A percentile compares a stretch with the other conserved stretches of the same genome.
phyloP scores from a whole-genome alignment of 2,797 vertebrate species.

The Diplodus puntazzo region DNA sequence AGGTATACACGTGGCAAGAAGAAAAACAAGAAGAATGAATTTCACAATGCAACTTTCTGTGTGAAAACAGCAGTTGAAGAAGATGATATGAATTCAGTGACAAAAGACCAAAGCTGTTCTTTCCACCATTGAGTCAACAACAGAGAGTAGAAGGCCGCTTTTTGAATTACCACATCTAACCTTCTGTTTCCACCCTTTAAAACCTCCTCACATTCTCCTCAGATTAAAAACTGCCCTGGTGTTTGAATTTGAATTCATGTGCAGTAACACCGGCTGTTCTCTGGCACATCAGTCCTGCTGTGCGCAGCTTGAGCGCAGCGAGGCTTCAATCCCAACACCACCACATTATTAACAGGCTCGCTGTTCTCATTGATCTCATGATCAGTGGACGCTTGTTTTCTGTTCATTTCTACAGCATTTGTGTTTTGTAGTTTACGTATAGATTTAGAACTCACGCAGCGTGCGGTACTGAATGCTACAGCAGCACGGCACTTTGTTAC shows the following conservation, averaged over 20 bases:
- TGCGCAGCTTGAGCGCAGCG: slow-evolving; percentile 19
- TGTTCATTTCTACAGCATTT: neutral
- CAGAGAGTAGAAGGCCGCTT: neutral
- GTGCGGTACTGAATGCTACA: neutral
- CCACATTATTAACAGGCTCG: slow-evolving; percentile 23
- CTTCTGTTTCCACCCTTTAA: neutral
- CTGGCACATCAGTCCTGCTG: slow-evolving; percentile 14
- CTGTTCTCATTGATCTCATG: slow-evolving; percentile 28
- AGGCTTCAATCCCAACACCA: neutral
- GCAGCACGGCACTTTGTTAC: neutral
- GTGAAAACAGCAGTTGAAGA: neutral
- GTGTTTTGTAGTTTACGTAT: slow-evolving; percentile 33
- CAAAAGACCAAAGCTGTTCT: neutral
- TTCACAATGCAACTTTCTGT: neutral
- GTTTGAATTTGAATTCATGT: neutral
- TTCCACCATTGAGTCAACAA: neutral
- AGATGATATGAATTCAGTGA: neutral
- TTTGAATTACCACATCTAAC: too few relatives aligned
- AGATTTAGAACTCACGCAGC: slow-evolving; percentile 16
- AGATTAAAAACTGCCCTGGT: neutral
- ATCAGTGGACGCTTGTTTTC: slow-evolving; percentile 9
- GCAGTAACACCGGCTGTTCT: slow-evolving; percentile 1
- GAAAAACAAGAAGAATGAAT: neutral
- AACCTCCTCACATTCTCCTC: neutral
- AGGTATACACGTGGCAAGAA: neutral